Evolutionary conservation across 2,797 vertebrate genomes (phyloP), one percentile per base, ranked within the genome.

Genomic region (Erpetoichthys calabaricus): DNA sequence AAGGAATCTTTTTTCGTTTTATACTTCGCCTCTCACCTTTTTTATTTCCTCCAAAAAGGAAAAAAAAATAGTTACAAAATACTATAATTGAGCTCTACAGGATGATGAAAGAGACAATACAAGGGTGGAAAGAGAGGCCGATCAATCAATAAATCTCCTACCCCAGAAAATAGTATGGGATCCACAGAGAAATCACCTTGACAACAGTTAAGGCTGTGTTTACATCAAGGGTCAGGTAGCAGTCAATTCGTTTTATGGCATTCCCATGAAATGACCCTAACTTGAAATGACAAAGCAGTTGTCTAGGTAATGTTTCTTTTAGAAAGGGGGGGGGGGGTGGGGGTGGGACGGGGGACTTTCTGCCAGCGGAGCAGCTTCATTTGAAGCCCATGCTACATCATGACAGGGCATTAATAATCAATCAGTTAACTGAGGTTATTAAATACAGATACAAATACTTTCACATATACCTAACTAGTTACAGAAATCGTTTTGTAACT

Each of bases 271-370:
- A 8, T 51, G 47, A 47, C 61, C 57, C 54, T 52, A 60, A 60
- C 41, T 8, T 59, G 41, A 45, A 43, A 53, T 66, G 70, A 67
- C 67, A 67, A 59, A 55, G 58, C 53, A 45, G 65, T 68, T 58
- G 68, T 64, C 67, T 65, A 66, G 67, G 67, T 60, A 63, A 72
- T 25, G 53, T 50, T 58, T 62, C 61, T 51, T 25, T 42, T 4
- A 6, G 3, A 6, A 6, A 45, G 53, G 6, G 3, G n/a, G 10
- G 25, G 8, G 43, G 44, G 8, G 6, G n/a, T n/a, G 53, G 6
- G 3, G n/a, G 10, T 25, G 8, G 43, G 44, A n/a, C n/a, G 8
- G 6, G 1, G 45, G 1, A 45, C 5, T 56, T 53, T 7, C 42
- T 57, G 57, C 62, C 53, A 56, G 65, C 65, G 65, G 63, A 53